phyloP scores from a whole-genome alignment of 2,113 vertebrate genomes.

The Bufo gargarizans region DNA sequence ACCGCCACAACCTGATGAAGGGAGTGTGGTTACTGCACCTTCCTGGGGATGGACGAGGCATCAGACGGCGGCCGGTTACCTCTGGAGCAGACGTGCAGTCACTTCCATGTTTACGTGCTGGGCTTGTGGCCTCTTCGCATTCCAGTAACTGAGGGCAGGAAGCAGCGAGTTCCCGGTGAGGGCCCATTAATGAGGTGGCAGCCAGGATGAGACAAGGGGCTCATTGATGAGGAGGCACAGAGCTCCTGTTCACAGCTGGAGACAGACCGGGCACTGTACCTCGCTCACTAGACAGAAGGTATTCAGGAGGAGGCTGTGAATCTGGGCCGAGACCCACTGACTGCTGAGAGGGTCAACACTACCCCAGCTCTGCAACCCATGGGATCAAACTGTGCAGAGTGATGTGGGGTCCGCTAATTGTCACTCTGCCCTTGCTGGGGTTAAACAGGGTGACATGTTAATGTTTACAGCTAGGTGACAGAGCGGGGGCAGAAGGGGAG shows the following conservation, averaged over 20 bases:
- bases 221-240: conserved; percentile 28
- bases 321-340: neutral
- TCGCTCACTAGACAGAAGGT: neutral
- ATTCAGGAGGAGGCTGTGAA: neutral
- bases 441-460: neutral
- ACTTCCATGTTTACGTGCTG: neutral
- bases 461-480: too few relatives aligned
- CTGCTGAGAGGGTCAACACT: neutral
- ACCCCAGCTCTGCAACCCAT: neutral
- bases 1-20: neutral
- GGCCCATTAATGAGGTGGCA: conserved; percentile 1
- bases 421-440: neutral
- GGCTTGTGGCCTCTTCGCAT: neutral
- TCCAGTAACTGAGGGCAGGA: neutral
- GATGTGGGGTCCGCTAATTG: neutral
- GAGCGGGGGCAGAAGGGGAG: too few relatives aligned
- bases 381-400: neutral
- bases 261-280: conserved; percentile 14
- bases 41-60: too few relatives aligned
- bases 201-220: conserved; percentile 15
- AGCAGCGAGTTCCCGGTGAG: neutral
- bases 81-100: neutral
- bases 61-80: too few relatives aligned
- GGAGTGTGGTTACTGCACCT: neutral
- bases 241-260: conserved; percentile 32